A percentile compares a stretch with the other conserved stretches of the same genome.
These are phyloP conservation scores for Melanotaenia duboulayi DNA, from an alignment of 2,113 vertebrate species.

Conservation along the genomic window DNA sequence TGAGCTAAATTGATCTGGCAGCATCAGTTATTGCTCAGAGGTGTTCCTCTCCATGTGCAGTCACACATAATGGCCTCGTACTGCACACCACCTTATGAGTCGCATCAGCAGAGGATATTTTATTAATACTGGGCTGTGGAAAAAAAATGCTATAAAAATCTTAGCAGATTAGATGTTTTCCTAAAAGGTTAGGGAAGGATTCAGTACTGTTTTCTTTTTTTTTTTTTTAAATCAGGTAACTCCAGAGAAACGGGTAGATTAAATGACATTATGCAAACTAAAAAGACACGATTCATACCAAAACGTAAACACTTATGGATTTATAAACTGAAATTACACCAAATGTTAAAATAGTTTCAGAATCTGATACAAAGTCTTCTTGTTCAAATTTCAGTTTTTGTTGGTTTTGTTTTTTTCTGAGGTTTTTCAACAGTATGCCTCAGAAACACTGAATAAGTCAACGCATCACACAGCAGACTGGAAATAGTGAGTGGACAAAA, in stretches of 20 bases:
- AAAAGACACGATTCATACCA: not conserved
- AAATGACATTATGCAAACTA: not conserved
- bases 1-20: slow-evolving; percentile 67
- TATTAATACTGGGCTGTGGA: slow-evolving; percentile 46
- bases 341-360: not conserved
- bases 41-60: slow-evolving; percentile 51
- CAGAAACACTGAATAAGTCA: slow-evolving; percentile 53
- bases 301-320: not conserved
- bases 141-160: slow-evolving; percentile 43
- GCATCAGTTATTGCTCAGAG: slow-evolving; percentile 68
- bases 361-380: not conserved
- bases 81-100: slow-evolving; percentile 44
- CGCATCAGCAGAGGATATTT: slow-evolving; percentile 33
- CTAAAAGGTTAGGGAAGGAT: not conserved
- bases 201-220: not conserved
- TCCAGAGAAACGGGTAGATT: not conserved
- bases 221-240: too few relatives aligned
- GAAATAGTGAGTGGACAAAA: slow-evolving; percentile 25
- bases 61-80: slow-evolving; percentile 45
- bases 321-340: not conserved
- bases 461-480: slow-evolving; percentile 25
- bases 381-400: not conserved
- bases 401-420: slow-evolving; percentile 8
- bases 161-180: slow-evolving; percentile 2
- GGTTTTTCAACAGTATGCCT: slow-evolving; percentile 16